Conservation (phyloP, 1,140 invertebrate genomes). For the Cotesia glomerata region DNA sequence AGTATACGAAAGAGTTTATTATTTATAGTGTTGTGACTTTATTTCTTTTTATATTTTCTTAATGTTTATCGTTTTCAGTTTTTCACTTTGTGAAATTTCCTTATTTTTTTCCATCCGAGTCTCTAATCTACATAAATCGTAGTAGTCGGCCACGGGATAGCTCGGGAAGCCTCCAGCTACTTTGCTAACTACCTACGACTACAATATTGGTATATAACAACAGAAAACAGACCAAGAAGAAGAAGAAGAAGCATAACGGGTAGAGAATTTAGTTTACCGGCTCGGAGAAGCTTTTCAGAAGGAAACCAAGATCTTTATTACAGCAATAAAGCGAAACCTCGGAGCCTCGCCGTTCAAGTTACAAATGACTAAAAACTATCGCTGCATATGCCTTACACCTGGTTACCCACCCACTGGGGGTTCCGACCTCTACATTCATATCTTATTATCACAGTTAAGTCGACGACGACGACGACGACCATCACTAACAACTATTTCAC, state of each 20-base stretch:
- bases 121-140: conserved; percentile 50
- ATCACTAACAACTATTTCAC: neutral
- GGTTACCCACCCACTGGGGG: neutral
- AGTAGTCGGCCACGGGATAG: conserved; percentile 4
- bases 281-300: conserved; percentile 12
- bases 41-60: neutral
- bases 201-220: too few species aligned
- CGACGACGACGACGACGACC: neutral
- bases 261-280: neutral
- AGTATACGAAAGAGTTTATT: neutral
- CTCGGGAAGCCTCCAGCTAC: neutral
- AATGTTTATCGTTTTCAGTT: neutral
- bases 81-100: neutral
- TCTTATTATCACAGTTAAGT: neutral
- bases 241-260: too few species aligned
- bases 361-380: conserved; percentile 54
- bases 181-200: conserved; percentile 33
- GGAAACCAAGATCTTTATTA: conserved; percentile 48
- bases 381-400: conserved; percentile 19
- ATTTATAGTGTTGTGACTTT: neutral
- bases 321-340: conserved; percentile 44
- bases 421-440: neutral
- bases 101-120: neutral
- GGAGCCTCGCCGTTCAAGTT: conserved; percentile 37
- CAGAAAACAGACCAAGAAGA: too few species aligned